Evolutionary conservation across 2,888 invertebrate species (phyloP), one percentile per base, ranked within the genome.

Genomic region (Nysson spinosus): DNA sequence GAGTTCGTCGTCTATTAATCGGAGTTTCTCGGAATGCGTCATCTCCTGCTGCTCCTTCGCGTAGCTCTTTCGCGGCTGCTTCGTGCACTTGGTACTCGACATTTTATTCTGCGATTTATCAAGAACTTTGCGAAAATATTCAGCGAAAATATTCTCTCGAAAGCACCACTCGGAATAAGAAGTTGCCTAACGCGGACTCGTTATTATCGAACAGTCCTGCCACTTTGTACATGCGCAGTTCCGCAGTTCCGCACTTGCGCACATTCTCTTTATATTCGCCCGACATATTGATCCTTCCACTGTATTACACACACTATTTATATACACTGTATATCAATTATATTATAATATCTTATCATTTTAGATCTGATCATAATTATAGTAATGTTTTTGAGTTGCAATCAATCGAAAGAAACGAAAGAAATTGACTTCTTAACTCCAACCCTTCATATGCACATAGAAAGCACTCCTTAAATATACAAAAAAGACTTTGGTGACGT

Each of bases 11-110:
- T 87, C 87, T 51, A 87, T 86, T 55, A 87, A 81, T 47, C 79
- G 80, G 22, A 87, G 67, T 60, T 87, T 87, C 66, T 87, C 87
- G 14, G 83, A 73, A 30, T 87, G 85, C 35, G 80, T 84, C 87
- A 87, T 87, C 52, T 87, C 87, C 37, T 86, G 84, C 1, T 85
- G 85, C 32, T 87, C 87, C 70, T 87, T 87, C 11, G 74, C 63
- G 37, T 82, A 79, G 14, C 75, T 73, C 40, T 86, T 87, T 4
- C 83, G 80, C 4, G 82, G 78, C n/a, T 83, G 77, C 47, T 85
- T 85, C 7, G 83, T 75, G 35, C 85, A 85, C 72, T 85, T 85
- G 51, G 70, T 84, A 24, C 78, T 76, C 50, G 84, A 83, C 85
- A 84, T 85, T 55, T 28, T 75, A 32, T 47, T 7, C 17, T 5